Evolutionary conservation across 2,888 invertebrate genomes (phyloP), one percentile per base, ranked within the genome.

Genomic region (Stomorhina lunata): DNA sequence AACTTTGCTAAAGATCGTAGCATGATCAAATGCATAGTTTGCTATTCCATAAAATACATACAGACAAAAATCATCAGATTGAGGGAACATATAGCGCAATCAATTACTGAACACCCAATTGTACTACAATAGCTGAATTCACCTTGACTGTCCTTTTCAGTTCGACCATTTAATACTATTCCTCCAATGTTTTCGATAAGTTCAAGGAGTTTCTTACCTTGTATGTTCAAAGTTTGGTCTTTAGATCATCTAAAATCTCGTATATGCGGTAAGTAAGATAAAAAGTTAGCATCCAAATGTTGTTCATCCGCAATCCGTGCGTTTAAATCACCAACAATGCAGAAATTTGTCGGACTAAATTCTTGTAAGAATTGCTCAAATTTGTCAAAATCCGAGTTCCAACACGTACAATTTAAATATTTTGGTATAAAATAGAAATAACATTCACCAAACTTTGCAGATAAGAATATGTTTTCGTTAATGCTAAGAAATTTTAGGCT

Each of bases 281-380:
- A 10, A 9, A 59, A 15, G 20, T 57, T 43, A 17, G n/a, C 2
- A 37, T 71, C 59, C 34, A 71, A 7, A 6, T 45, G n/a, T 20
- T 71, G 71, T 29, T 45, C 32, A 25, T 71, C 43, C 2, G 40
- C 40, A 40, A 71, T 43, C 9, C 69, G 32, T 4, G 55, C 69
- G 57, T 71, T 71, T 2, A 57, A 25, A 55, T 71, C 57, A 5
- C 71, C 59, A 45, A 71, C n/a, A 17, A 71, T 45, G 22, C 71
- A 59, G 27, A 40, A 71, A 17, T 20, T 59, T 25, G 17, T 9
- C 4, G 59, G 59, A 9, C 17, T 20, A 2, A 71, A 34, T 4
- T 59, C 32, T 2, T 20, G 29, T 27, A 71, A 17, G 22, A 71
- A 71, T 22, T 32, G 15, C 9, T 71, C 69, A 29, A 71, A 55